Percentiles rank a stretch among this genome's conserved stretches.
Evolutionary conservation across 2,888 invertebrate species (phyloP).

Genomic region (Psylliodes chrysocephalus): DNA sequence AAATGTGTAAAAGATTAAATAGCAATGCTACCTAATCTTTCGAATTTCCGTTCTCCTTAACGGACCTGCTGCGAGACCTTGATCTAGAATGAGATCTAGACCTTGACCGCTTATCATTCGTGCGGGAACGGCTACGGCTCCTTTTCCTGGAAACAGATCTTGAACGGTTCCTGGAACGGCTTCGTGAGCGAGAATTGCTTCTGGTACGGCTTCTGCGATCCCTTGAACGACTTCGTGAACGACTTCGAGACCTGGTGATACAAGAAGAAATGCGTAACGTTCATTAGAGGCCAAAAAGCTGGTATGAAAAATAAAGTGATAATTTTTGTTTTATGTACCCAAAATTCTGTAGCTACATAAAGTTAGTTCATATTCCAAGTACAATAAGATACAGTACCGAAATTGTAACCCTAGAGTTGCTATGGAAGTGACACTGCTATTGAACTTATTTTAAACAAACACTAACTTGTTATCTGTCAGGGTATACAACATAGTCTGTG

Average conservation of each 20-base stretch:
- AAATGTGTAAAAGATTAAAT: conserved; percentile 16
- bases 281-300: neutral
- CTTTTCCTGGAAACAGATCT: conserved; percentile 58
- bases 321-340: too few species aligned
- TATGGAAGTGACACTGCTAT: too few species aligned
- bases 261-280: conserved; percentile 41
- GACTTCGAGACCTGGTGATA: conserved; percentile 59
- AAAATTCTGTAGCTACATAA: too few species aligned
- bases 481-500: too few species aligned
- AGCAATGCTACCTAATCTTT: conserved; percentile 51
- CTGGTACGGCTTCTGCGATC: conserved; percentile 62
- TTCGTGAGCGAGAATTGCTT: conserved; percentile 62
- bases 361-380: too few species aligned
- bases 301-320: neutral
- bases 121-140: conserved; percentile 59
- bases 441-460: too few species aligned
- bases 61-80: conserved; percentile 60
- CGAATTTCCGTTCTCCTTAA: conserved; percentile 61
- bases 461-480: too few species aligned
- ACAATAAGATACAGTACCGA: too few species aligned
- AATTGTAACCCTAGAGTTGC: too few species aligned
- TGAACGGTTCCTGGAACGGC: conserved; percentile 61
- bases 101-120: conserved; percentile 55
- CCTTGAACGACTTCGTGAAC: conserved; percentile 62
- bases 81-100: conserved; percentile 60